phyloP scores from a whole-genome alignment of 2,113 vertebrate species.

The Bungarus multicinctus region DNA sequence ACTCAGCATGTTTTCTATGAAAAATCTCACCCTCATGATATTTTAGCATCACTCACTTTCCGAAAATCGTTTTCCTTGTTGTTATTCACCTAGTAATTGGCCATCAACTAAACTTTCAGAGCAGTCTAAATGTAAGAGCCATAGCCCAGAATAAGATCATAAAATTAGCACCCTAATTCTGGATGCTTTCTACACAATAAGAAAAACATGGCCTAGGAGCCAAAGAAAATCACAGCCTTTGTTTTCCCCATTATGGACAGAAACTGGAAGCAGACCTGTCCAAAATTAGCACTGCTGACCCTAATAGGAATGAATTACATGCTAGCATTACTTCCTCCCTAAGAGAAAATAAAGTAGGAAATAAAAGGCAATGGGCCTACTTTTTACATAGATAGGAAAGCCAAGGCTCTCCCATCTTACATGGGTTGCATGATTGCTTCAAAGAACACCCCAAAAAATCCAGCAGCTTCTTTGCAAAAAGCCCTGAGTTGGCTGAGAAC shows the following conservation, averaged over 20 bases:
- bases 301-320: neutral
- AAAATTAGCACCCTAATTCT: neutral
- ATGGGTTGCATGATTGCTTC: neutral
- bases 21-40: neutral
- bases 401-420: neutral
- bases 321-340: neutral
- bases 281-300: neutral
- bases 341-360: neutral
- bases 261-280: neutral
- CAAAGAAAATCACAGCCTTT: neutral
- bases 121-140: neutral
- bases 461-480: neutral
- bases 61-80: neutral
- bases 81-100: neutral
- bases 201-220: neutral
- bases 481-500: neutral
- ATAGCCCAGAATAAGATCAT: neutral
- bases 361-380: neutral
- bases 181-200: neutral
- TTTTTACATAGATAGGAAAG: neutral
- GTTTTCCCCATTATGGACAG: neutral
- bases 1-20: neutral
- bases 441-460: neutral
- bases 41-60: neutral
- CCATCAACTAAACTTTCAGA: neutral